Base-by-base conservation (phyloP, 1,140 invertebrate species). In the Hermetia illucens region DNA sequence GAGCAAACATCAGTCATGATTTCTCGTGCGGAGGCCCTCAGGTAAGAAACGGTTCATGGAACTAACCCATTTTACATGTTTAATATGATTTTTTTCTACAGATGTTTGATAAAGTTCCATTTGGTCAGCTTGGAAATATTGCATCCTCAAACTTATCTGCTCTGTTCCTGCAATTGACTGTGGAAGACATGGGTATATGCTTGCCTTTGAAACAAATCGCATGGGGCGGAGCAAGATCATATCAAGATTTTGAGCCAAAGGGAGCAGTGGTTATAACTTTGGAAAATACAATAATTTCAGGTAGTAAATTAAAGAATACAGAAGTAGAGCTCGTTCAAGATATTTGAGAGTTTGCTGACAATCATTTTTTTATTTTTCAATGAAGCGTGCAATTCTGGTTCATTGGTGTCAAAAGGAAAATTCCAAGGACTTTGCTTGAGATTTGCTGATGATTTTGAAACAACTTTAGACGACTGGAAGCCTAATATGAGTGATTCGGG, bases 111-210 rank as follows among this genome's bases (percentile, higher is more conserved):
- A 80, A 79, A 53, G 75, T 84, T 20, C 77, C 79, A 10, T 76
- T 79, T 44, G 81, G 82, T 0, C 82, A 86, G 55, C 64, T 83
- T 40, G 77, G 79, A 2, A 76, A 79, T 44, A 65, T 83, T 16
- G 72, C 76, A 12, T 64, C 77, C 20, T 77, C 78, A 3, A 74
- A 86, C 53, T 63, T 92, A 9, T 89, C 87, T 19, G 95, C 87
- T 5, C 62, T 97, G 22, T 96, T 95, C 55, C 66, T 97, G 19
- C 91, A 96, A 54, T 60, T 97, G 3, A 95, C 90, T 1, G 88
- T 96, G 0, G 87, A 94, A 56, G 92, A 96, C 57, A 90, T 97
- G 75, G 93, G 93, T 13, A 92, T 96, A 39, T 96, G 91, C 62
- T 55, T 97, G 33, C 93, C 93, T 2, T 64, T 94, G 0, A 87